Evolutionary conservation across 2,888 invertebrate genomes (phyloP).

Genomic region (Leptinotarsa tumamoca): DNA sequence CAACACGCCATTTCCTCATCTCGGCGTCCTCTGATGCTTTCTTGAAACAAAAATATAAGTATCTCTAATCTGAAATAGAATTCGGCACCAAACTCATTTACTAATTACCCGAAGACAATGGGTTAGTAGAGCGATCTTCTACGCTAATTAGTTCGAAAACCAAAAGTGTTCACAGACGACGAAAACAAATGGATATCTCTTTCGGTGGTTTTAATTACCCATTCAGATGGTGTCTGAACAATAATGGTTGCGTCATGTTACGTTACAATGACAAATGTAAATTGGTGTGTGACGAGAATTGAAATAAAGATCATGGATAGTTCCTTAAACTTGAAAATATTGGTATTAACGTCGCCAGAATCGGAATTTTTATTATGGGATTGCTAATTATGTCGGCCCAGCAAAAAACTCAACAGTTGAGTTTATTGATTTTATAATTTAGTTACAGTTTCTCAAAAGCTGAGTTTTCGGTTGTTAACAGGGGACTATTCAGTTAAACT

Average conservation of each 20-base stretch:
- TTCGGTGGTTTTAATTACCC: constrained; percentile 26
- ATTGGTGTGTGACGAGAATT: constrained; percentile 32
- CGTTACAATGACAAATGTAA: constrained; percentile 27
- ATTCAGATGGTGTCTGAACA: constrained; percentile 18
- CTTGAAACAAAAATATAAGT: background rate
- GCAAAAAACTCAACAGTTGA: too few relatives aligned
- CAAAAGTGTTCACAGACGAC: constrained; percentile 27
- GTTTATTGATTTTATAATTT: too few relatives aligned
- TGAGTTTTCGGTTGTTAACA: too few relatives aligned
- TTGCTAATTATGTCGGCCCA: too few relatives aligned
- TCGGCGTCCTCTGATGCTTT: background rate
- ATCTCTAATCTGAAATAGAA: background rate
- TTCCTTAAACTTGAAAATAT: constrained; percentile 5
- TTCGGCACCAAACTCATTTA: background rate
- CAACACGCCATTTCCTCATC: background rate
- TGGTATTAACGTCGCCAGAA: background rate
- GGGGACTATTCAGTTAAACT: too few relatives aligned
- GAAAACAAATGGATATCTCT: constrained; percentile 13
- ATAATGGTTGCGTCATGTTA: constrained; percentile 24
- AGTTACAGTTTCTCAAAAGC: too few relatives aligned
- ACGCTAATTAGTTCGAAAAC: constrained; percentile 15
- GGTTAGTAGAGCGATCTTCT: background rate
- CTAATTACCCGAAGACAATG: constrained; percentile 1
- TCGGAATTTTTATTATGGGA: too few relatives aligned
- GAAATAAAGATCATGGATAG: background rate